These are phyloP conservation scores for Aphelocoma californica DNA, from an alignment of 2,797 vertebrate species.

Conservation along the genomic window DNA sequence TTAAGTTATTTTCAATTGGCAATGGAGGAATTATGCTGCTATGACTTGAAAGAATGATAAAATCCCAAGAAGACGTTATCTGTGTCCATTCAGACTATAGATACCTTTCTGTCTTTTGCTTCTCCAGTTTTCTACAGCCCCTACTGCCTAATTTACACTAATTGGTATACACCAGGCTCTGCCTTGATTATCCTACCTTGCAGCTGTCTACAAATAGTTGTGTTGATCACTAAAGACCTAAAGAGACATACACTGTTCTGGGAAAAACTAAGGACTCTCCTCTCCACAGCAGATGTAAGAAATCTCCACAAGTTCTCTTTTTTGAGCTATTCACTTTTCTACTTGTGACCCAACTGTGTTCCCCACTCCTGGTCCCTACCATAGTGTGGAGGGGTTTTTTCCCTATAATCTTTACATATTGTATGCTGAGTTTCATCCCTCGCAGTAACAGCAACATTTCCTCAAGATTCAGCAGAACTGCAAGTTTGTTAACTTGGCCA, in stretches of 20 bases:
- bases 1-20: not conserved
- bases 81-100: not conserved
- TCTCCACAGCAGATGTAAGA: not conserved
- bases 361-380: not conserved
- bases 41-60: not conserved
- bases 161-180: not conserved
- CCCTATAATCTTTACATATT: not conserved
- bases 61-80: not conserved
- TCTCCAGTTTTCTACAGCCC: not conserved
- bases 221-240: not conserved
- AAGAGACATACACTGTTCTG: not conserved
- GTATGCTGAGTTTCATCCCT: not conserved
- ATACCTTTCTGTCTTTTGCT: not conserved
- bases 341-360: not conserved
- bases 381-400: rapidly evolving
- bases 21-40: not conserved
- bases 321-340: not conserved
- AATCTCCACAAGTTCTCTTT: not conserved
- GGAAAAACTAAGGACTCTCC: not conserved
- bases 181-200: not conserved
- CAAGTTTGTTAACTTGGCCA: not conserved
- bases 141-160: not conserved
- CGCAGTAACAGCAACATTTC: not conserved
- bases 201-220: not conserved
- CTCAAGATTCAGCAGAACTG: not conserved